Percentiles rank a stretch among this genome's conserved stretches.
Evolutionary conservation across 2,888 invertebrate species (phyloP).

Genomic region (Lithophane socia): DNA sequence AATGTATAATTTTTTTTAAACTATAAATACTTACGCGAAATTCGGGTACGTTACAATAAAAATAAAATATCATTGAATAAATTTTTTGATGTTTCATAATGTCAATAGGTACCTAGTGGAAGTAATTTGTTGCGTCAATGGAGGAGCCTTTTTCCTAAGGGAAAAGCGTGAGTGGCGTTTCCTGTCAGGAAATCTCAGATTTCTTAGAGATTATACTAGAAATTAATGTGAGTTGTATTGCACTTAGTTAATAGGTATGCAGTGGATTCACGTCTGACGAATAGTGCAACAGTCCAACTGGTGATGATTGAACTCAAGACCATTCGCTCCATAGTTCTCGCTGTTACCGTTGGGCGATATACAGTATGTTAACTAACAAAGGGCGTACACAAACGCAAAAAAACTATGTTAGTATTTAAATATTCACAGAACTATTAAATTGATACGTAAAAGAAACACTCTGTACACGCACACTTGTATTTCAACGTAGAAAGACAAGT

Average conservation of each 20-base stretch:
- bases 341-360: neutral
- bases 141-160: constrained; percentile 23
- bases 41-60: neutral
- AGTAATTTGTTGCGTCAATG: neutral
- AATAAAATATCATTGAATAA: neutral
- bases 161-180: constrained; percentile 1
- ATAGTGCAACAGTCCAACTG: neutral
- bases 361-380: too few relatives aligned
- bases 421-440: too few relatives aligned
- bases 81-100: neutral
- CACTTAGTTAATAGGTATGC: too few relatives aligned
- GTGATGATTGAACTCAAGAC: neutral
- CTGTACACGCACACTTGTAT: too few relatives aligned
- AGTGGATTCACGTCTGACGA: neutral
- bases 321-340: neutral
- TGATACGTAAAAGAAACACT: too few relatives aligned
- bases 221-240: neutral
- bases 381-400: too few relatives aligned
- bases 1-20: too few relatives aligned
- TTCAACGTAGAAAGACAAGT: too few relatives aligned
- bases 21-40: too few relatives aligned
- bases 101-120: neutral
- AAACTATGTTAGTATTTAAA: too few relatives aligned
- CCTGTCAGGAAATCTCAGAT: constrained; percentile 14
- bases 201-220: constrained; percentile 7